Evolutionary conservation across 2,797 vertebrate genomes (phyloP), one percentile per base, ranked within the genome.

Genomic region (Phrynocephalus forsythii): DNA sequence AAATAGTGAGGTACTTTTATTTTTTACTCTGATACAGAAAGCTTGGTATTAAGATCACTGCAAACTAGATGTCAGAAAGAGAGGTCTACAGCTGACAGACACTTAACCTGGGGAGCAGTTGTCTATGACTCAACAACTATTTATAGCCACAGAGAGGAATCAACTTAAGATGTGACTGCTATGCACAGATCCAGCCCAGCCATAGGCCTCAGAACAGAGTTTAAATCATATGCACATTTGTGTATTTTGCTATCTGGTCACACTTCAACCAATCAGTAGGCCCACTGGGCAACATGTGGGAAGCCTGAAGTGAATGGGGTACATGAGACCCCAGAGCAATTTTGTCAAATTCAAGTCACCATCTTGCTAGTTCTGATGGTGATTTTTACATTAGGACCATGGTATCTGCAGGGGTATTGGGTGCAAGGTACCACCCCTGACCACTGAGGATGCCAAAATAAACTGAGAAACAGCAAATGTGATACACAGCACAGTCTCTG

Each of bases 101-200:
- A 87, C 77, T 89, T 89, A 86, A 89, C 88, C 77, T 84, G 88
- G 77, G 38, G 69, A 75, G 85, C 85, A 89, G 82, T 83, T 89
- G 82, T 80, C 69, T 87, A 84, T 80, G 81, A 88, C 71, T 88
- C 87, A 87, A 69, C 26, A 44, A 75, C 88, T 87, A 89, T 89
- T 89, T 86, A 86, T 87, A 86, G 81, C 5, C 44, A 30, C 24
- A 6, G 48, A 83, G 68, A 86, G 52, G 60, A 86, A 87, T 80
- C 88, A 89, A 89, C 82, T 89, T 86, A 86, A 86, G 81, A 83
- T 82, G 52, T 84, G 76, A 60, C 56, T 75, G 77, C 79, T 73
- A 84, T 20, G 60, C 83, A 79, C 75, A 80, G 38, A 86, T 84
- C 68, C 87, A 84, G 80, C 67, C 50, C 26, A 84, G 85, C 63